A percentile compares a stretch with the other conserved stretches of the same genome.
phyloP scores from a whole-genome alignment of 2,888 invertebrate genomes.

The Drosophila maculinotata region DNA sequence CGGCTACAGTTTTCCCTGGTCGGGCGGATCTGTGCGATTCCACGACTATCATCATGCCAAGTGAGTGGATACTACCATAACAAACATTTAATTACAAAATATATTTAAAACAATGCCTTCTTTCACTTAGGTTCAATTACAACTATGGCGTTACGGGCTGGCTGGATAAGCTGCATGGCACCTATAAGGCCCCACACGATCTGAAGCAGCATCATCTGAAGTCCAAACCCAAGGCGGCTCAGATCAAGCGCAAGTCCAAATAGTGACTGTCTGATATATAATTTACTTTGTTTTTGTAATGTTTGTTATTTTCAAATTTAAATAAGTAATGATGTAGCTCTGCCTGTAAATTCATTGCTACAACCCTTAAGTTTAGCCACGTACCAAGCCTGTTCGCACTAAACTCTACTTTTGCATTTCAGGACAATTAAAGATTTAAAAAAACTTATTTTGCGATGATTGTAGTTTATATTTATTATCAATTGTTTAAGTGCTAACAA shows the following conservation, averaged over 20 bases:
- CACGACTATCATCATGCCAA: conserved; percentile 95
- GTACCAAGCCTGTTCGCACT: no score
- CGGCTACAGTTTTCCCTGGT: conserved; percentile 92
- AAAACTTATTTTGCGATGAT: no score
- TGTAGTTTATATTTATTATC: no score
- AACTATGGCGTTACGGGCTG: conserved; percentile 93
- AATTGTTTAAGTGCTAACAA: no score
- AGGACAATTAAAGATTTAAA: no score
- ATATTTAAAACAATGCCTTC: neutral
- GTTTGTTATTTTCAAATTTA: conserved; percentile 1
- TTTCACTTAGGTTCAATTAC: conserved; percentile 89
- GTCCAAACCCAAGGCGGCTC: neutral
- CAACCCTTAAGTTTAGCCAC: no score
- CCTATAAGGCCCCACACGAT: conserved; percentile 87
- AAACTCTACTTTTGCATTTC: no score
- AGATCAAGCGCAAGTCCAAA: conserved; percentile 26
- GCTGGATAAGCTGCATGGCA: conserved; percentile 93
- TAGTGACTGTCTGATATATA: neutral
- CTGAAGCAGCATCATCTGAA: conserved; percentile 8
- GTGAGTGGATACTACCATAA: conserved; percentile 84
- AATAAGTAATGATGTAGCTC: no score
- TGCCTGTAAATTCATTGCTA: no score
- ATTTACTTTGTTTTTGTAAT: neutral
- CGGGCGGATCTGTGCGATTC: conserved; percentile 91
- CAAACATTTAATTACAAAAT: neutral